Base-by-base conservation (phyloP, 2,797 vertebrate species). In the Gymnothorax reevesii region DNA sequence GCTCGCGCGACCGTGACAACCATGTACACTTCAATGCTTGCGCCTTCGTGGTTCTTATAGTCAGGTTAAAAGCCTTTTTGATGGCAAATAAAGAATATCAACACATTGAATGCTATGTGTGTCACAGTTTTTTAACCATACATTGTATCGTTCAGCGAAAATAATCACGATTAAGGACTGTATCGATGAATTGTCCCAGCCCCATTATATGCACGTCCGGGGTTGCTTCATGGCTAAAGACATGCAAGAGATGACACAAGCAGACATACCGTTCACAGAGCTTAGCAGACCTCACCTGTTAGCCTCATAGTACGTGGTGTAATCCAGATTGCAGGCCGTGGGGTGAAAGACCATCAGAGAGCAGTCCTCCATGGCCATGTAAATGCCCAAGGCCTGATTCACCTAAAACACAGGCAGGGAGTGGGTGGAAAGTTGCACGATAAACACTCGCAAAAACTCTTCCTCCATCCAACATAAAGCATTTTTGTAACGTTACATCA, bases 191-290 rank as follows among this genome's bases (percentile, higher is more conserved):
- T 42, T 42, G 33, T 42, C 33, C 33, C 33, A 42, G 33, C 33
- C 33, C 33, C 33, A 25, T 7, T 69, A 69, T n/a, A 62, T n/a
- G 5, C 64, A 22, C 9, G n/a, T 25, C 22, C 7, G 25, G 3
- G 22, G 10, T 7, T n/a, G 64, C n/a, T 8, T 7, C 5, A n/a
- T 8, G 57, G 64, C 64, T n/a, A 69, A 25, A 7, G 22, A 69
- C n/a, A 13, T 4, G 60, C 60, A 69, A 42, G 66, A 25, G 5
- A 25, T 69, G 2, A 9, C 42, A 27, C 7, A 4, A 4, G 9
- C 8, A 71, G 57, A 89, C 85, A 15, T 94, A 94, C 94, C 94
- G 93, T 94, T 91, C 27, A 95, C 92, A 80, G 91, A 85, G 60
- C 90, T 91, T 27, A 42, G 33, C 33, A 42, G 33, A 69, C 22